phyloP scores from a whole-genome alignment of 2,888 invertebrate species.

The Reticulitermes lucifugus region DNA sequence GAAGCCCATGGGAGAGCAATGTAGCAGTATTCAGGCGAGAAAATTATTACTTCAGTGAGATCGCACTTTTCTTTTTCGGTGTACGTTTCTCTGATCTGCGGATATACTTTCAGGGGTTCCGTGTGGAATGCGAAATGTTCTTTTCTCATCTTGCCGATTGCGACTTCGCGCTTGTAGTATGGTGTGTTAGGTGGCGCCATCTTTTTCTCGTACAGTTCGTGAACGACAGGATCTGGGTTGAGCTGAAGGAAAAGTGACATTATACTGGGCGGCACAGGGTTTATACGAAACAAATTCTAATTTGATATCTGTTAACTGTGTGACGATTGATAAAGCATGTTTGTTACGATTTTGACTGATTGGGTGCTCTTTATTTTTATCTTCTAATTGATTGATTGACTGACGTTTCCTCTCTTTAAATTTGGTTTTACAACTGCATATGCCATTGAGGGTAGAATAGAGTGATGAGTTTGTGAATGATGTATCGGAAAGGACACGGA shows the following conservation, averaged over 20 bases:
- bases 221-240: constrained; percentile 73
- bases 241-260: constrained; percentile 63
- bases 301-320: no score
- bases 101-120: constrained; percentile 46
- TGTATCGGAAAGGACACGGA: no score
- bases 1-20: constrained; percentile 38
- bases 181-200: constrained; percentile 30
- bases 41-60: constrained; percentile 44
- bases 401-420: no score
- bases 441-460: no score
- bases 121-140: constrained; percentile 49
- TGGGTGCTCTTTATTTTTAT: no score
- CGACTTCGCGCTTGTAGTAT: constrained; percentile 42
- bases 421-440: no score
- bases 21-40: constrained; percentile 35
- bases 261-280: no score
- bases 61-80: constrained; percentile 44
- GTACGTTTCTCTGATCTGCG: constrained; percentile 38
- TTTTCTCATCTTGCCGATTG: constrained; percentile 45
- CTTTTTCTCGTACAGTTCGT: constrained; percentile 57
- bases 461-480: no score
- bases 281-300: no score
- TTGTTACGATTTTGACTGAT: no score
- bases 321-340: no score
- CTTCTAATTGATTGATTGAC: no score